A percentile compares a stretch with the other conserved stretches of the same genome.
These are phyloP conservation scores for Orthosia cruda DNA, from an alignment of 2,888 invertebrate species.

Conservation along the genomic window DNA sequence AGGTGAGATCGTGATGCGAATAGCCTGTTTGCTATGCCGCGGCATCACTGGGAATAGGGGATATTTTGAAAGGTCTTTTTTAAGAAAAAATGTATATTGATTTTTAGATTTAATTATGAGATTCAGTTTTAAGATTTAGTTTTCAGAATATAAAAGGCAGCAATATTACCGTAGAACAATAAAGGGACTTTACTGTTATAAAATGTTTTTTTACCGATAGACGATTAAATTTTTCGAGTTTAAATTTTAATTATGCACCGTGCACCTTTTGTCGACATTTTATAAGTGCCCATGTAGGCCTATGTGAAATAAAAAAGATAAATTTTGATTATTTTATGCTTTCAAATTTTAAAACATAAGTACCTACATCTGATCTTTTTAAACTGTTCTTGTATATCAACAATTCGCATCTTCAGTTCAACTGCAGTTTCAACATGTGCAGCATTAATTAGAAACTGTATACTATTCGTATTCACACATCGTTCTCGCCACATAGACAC, in stretches of 20 bases:
- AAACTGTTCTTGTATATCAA: neutral
- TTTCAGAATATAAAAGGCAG: no score
- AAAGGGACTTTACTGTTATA: neutral
- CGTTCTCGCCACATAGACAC: constrained; percentile 42
- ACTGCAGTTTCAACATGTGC: constrained; percentile 14
- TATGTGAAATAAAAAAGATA: no score
- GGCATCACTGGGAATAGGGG: constrained; percentile 17
- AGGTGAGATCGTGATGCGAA: constrained; percentile 66
- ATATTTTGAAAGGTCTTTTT: constrained; percentile 20
- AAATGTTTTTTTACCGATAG: neutral
- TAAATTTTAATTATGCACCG: neutral
- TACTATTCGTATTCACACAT: constrained; percentile 24
- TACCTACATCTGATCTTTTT: neutral
- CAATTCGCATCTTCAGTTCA: neutral
- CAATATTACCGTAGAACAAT: neutral
- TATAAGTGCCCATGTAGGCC: no score
- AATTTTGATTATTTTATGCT: no score
- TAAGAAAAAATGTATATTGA: neutral
- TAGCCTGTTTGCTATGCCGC: constrained; percentile 26
- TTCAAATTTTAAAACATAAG: no score
- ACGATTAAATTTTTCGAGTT: neutral
- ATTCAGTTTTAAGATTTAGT: no score
- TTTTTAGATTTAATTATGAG: neutral
- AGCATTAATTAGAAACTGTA: constrained; percentile 28
- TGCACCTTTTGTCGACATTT: no score